Evolutionary conservation across 2,797 vertebrate genomes (phyloP).

Genomic region (Emys orbicularis): DNA sequence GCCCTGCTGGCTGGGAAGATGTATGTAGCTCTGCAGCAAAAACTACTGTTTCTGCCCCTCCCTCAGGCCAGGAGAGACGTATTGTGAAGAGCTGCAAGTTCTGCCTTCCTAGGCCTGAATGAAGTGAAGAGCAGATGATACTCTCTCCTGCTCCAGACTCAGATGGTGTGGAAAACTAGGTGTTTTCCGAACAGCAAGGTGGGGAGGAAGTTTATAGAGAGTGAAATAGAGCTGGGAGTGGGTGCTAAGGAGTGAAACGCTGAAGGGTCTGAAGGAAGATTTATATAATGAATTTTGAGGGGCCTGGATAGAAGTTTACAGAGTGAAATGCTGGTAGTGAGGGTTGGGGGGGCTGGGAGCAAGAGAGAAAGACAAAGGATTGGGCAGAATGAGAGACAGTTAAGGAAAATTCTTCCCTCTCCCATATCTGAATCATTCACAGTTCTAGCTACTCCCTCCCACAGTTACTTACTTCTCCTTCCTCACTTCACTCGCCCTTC

Average conservation of each 20-base stretch:
- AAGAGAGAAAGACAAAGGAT: not conserved
- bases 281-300: not conserved
- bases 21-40: not conserved
- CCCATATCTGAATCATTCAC: not conserved
- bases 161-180: not conserved
- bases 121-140: not conserved
- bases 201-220: not conserved
- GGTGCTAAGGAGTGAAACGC: not conserved
- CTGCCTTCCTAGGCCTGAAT: not conserved
- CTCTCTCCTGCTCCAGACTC: not conserved
- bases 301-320: not conserved
- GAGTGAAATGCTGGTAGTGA: not conserved
- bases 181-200: no score
- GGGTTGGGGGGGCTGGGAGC: not conserved
- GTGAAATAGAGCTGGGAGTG: not conserved
- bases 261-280: not conserved
- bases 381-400: not conserved
- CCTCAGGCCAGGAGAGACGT: not conserved
- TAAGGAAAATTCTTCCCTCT: not conserved
- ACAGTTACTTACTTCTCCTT: not conserved
- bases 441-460: not conserved
- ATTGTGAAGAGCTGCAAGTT: not conserved
- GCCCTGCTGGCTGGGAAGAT: not conserved
- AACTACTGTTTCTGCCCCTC: not conserved
- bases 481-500: not conserved